Percentiles rank a stretch among this genome's conserved stretches.
Conservation (phyloP, 2,888 invertebrate species). For the Cyclophora albipunctata region DNA sequence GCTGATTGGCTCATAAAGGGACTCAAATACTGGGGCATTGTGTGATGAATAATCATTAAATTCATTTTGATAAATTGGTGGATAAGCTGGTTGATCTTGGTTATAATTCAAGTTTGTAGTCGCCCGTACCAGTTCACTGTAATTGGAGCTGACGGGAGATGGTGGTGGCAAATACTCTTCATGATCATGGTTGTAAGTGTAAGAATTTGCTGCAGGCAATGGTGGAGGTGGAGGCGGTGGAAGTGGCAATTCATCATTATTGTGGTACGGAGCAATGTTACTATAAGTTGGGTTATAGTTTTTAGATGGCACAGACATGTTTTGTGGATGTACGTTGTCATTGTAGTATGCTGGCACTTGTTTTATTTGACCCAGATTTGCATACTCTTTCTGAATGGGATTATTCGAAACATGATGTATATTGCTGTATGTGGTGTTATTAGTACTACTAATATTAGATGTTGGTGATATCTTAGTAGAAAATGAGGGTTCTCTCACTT, state of each 20-base stretch:
- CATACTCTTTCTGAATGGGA: constrained; percentile 45
- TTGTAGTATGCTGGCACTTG: constrained; percentile 25
- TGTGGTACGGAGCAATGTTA: constrained; percentile 62
- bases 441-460: constrained; percentile 10
- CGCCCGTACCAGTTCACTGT: constrained; percentile 89
- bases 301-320: constrained; percentile 25
- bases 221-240: constrained; percentile 70
- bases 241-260: constrained; percentile 72
- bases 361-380: constrained; percentile 45
- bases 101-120: constrained; percentile 77
- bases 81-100: constrained; percentile 76
- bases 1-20: constrained; percentile 94
- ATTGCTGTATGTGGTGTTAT: constrained; percentile 34
- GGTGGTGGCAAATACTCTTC: constrained; percentile 88
- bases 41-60: constrained; percentile 56
- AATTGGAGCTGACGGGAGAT: constrained; percentile 92
- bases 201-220: constrained; percentile 32
- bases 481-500: constrained; percentile 83
- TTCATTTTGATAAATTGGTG: constrained; percentile 81
- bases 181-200: constrained; percentile 52
- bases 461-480: constrained; percentile 74
- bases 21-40: constrained; percentile 82
- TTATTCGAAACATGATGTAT: constrained; percentile 26
- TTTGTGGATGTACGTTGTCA: constrained; percentile 32
- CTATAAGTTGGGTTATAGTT: constrained; percentile 72